Conservation (phyloP, 2,113 vertebrate species). For the Eulemur rufifrons region DNA sequence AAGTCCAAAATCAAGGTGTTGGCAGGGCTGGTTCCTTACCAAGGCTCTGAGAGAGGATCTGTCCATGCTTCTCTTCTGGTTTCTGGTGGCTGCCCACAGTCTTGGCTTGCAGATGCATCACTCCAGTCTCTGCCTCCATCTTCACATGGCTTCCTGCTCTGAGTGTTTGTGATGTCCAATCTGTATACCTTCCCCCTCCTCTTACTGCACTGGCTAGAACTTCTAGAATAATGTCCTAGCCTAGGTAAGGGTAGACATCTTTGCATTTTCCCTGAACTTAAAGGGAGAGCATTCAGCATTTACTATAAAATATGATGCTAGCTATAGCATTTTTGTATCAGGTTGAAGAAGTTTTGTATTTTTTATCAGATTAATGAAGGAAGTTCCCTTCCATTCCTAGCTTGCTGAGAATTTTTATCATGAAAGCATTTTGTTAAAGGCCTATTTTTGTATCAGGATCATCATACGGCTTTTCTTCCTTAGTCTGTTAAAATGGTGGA, state of each 20-base stretch:
- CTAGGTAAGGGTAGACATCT: neutral
- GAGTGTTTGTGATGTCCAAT: neutral
- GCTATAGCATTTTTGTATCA: neutral
- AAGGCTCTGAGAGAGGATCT: neutral
- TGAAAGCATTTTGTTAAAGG: neutral
- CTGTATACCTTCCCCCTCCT: neutral
- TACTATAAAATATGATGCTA: neutral
- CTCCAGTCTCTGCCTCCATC: neutral
- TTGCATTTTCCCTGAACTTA: neutral
- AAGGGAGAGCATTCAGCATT: neutral
- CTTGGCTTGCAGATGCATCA: neutral
- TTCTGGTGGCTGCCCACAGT: neutral
- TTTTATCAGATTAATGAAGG: no score
- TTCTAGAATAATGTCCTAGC: neutral
- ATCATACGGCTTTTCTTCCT: neutral
- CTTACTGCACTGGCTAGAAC: neutral
- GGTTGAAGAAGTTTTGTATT: no score
- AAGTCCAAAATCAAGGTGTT: neutral
- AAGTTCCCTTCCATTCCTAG: neutral
- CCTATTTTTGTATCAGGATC: neutral
- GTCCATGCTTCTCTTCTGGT: accelerated
- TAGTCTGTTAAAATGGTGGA: neutral
- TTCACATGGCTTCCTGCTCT: neutral
- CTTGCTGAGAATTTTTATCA: neutral
- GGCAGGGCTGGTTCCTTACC: neutral